These are phyloP conservation scores for Xestia ashworthii DNA, from an alignment of 2,888 invertebrate species.

Conservation along the genomic window DNA sequence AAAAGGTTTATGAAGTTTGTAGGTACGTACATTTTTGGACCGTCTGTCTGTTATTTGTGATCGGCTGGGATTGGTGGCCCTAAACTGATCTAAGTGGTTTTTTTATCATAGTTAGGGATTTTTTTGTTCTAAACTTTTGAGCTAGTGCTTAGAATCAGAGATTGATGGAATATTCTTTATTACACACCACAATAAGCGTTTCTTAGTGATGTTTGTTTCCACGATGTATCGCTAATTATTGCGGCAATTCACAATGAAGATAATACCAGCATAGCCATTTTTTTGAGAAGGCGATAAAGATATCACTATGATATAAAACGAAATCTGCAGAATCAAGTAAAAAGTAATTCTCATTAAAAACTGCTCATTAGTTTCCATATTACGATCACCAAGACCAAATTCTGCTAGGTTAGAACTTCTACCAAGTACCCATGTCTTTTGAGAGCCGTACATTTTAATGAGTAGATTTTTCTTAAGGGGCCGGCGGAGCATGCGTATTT, in stretches of 20 bases:
- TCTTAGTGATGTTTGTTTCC: background rate
- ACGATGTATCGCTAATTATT: background rate
- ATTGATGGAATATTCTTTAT: background rate
- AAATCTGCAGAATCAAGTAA: background rate
- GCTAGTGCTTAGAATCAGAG: background rate
- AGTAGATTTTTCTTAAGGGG: background rate
- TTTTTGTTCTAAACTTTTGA: background rate
- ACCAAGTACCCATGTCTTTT: background rate
- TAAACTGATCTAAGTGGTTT: background rate
- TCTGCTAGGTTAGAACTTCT: background rate
- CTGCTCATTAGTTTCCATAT: background rate
- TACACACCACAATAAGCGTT: background rate
- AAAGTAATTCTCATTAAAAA: background rate
- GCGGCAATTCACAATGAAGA: too few species aligned
- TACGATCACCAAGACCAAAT: too few species aligned
- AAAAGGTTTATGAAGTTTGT: slow-evolving; percentile 59
- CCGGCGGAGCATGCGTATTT: too few species aligned
- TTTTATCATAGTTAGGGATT: background rate
- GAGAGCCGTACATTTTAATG: background rate
- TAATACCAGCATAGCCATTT: too few species aligned
- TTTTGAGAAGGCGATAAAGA: too few species aligned
- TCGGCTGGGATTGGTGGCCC: background rate
- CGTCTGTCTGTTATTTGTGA: background rate
- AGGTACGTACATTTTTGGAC: slow-evolving; percentile 30
- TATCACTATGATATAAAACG: background rate